A percentile compares a stretch with the other conserved stretches of the same genome.
Conservation (phyloP, 2,888 invertebrate species). For the Zaprionus obscuricornis region DNA sequence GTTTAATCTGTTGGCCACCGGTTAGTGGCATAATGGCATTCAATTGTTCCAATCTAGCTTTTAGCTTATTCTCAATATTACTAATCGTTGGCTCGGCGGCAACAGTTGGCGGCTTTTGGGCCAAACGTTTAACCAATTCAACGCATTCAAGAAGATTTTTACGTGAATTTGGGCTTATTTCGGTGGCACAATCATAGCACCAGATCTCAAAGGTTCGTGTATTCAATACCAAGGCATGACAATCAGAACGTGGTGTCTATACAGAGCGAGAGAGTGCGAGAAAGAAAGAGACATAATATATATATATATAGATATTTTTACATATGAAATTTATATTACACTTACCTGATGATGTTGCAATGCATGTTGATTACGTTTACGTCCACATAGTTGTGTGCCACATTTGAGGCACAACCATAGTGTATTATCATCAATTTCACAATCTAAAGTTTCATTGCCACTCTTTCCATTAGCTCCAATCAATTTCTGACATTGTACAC, state of each 20-base stretch:
- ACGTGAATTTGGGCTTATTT: slow-evolving; percentile 86
- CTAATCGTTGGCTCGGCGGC: slow-evolving; percentile 42
- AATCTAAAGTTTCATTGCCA: slow-evolving; percentile 61
- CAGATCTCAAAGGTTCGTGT: slow-evolving; percentile 89
- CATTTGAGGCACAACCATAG: slow-evolving; percentile 93
- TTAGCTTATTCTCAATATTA: slow-evolving; percentile 73
- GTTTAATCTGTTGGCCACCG: slow-evolving; percentile 21
- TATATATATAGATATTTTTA: neutral
- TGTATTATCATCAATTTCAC: slow-evolving; percentile 84
- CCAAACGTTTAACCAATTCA: slow-evolving; percentile 88
- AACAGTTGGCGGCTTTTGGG: slow-evolving; percentile 66
- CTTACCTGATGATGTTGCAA: slow-evolving; percentile 87
- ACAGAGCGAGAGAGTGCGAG: no score
- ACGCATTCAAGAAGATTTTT: slow-evolving; percentile 90
- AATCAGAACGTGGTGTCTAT: slow-evolving; percentile 90
- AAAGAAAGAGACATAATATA: neutral
- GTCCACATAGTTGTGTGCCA: slow-evolving; percentile 90
- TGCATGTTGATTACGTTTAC: slow-evolving; percentile 88
- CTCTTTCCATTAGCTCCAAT: slow-evolving; percentile 74
- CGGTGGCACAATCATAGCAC: slow-evolving; percentile 91
- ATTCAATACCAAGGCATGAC: slow-evolving; percentile 89
- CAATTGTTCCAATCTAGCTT: slow-evolving; percentile 63
- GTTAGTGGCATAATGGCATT: slow-evolving; percentile 59
- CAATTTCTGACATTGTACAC: slow-evolving; percentile 85
- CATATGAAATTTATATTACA: neutral